Base-by-base conservation (phyloP, 2,888 invertebrate genomes). In the Panzeria rudis region DNA sequence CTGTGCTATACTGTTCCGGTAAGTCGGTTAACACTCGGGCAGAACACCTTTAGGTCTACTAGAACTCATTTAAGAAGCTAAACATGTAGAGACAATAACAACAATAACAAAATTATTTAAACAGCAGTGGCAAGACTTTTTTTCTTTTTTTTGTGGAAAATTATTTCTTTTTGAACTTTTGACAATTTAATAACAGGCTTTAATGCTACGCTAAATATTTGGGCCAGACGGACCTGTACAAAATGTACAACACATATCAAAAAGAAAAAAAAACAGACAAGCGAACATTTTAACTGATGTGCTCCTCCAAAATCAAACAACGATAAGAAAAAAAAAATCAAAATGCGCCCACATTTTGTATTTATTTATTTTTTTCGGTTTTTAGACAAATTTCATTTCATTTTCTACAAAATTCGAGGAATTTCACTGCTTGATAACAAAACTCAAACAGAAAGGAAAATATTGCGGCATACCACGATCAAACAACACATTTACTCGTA, bases 171-270 rank as follows among this genome's bases (percentile, higher is more conserved):
- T 87, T 87, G 87, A 88, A 87, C 90, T 90, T 91, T 92, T 92
- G 92, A 92, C 92, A 92, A 92, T 92, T 92, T 92, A 92, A 92
- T 92, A 92, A 92, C 91, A 92, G 92, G 89, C 89, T 88, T 73
- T 66, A 81, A 68, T 52, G 76, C 68, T 77, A 72, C 72, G 68
- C 69, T 85, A 59, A 71, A 72, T 72, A 72, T 80, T 62, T 71
- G n/a, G 79, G 64, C 71, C 84, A 75, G 76, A 72, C 77, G 32
- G 23, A 38, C 38, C 59, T 20, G 47, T 13, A 72, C 64, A 56
- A 0, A 71, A 56, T 13, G 9, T 35, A 25, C 23, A 6, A 52
- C 6, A 54, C 29, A 29, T 4, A 29, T 15, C 6, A 15, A 25
- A 54, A 20, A 15, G 15, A 54, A 20, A 41, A 41, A 17, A 29